A percentile compares a stretch with the other conserved stretches of the same genome.
phyloP scores from a whole-genome alignment of 2,113 vertebrate species.

The Microcebus murinus region DNA sequence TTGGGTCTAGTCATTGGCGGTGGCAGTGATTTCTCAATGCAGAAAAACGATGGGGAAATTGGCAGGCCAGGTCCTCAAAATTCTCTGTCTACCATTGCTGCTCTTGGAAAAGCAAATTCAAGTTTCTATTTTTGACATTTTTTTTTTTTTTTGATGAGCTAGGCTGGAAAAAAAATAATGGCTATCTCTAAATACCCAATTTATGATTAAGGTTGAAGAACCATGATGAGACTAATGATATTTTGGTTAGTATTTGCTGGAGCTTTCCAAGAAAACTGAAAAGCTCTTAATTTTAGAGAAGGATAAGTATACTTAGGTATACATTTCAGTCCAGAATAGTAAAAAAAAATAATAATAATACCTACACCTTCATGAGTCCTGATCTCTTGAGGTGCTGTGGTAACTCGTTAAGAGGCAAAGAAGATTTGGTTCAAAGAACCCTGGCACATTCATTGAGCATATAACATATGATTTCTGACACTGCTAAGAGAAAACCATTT shows the following conservation, averaged over 20 bases:
- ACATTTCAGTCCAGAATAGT: background rate
- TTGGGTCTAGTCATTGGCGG: background rate
- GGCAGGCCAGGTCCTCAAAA: background rate
- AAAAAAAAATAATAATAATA: background rate
- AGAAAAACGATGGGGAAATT: background rate
- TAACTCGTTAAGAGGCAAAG: background rate
- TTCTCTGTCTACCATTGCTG: background rate
- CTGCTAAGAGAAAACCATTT: background rate
- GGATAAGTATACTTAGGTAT: background rate
- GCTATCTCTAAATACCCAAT: conserved; percentile 1
- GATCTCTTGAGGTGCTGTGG: background rate
- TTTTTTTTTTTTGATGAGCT: conserved; percentile 60
- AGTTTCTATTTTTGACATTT: conserved; percentile 31
- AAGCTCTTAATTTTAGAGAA: background rate
- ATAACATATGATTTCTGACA: background rate
- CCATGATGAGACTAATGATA: background rate
- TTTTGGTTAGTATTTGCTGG: background rate
- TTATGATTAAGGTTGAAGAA: conserved; percentile 31
- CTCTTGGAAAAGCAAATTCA: conserved; percentile 41
- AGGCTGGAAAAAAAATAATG: conserved; percentile 42
- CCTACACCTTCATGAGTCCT: background rate
- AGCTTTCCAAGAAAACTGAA: background rate
- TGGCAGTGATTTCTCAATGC: background rate
- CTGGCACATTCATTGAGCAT: background rate
- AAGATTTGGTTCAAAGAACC: background rate